Percentiles rank a stretch among this genome's conserved stretches.
Conservation (phyloP, 2,113 vertebrate genomes). For the Datnioides undecimradiatus region DNA sequence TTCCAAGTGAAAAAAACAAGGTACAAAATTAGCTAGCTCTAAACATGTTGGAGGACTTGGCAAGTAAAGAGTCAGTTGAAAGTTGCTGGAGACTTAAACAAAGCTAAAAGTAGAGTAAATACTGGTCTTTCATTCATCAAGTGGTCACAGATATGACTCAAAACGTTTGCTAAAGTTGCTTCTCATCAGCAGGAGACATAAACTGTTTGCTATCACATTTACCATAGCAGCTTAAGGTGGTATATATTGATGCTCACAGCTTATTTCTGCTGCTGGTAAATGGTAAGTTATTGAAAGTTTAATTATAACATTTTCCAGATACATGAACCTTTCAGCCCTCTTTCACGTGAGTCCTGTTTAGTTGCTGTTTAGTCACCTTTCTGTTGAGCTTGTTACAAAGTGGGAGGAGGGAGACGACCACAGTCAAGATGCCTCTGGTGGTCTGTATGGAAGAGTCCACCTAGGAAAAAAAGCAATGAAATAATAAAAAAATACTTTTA, state of each 20-base stretch:
- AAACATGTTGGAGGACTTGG: neutral
- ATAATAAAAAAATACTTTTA: neutral
- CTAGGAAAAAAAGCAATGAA: conserved; percentile 74
- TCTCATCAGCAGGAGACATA: too few relatives aligned
- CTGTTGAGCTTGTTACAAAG: conserved; percentile 89
- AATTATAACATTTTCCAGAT: neutral
- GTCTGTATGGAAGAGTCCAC: conserved; percentile 93
- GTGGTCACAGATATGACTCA: neutral
- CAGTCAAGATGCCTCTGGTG: conserved; percentile 87
- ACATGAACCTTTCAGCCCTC: neutral
- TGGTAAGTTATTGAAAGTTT: neutral
- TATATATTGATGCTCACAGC: neutral
- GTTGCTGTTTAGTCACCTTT: conserved; percentile 86
- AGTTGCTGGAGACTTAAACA: neutral
- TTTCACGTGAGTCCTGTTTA: neutral
- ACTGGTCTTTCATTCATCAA: neutral
- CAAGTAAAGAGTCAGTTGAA: neutral
- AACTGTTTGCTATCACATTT: too few relatives aligned
- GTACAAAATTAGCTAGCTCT: too few relatives aligned
- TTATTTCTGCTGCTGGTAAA: neutral
- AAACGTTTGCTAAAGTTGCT: neutral
- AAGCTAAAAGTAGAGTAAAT: neutral
- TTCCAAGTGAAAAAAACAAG: too few relatives aligned
- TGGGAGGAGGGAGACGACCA: conserved; percentile 89
- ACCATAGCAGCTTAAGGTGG: too few relatives aligned